Base-by-base conservation (phyloP, 1,140 invertebrate genomes). In the Hetaerina americana region DNA sequence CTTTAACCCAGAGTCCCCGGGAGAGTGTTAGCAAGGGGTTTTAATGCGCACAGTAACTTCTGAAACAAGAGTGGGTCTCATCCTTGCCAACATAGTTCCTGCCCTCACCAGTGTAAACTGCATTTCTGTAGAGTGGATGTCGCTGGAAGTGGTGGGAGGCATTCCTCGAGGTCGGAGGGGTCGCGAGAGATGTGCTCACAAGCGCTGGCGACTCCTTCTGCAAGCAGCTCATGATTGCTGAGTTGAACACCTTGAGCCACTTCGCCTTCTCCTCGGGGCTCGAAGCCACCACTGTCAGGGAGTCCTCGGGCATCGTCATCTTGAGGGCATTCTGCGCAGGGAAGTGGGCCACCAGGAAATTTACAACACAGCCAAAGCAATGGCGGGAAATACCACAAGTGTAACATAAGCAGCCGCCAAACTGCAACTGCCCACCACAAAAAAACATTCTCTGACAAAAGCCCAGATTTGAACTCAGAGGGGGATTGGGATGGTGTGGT, bases 221-320 rank as follows among this genome's bases (percentile, higher is more conserved):
- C 26, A 77, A 69, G 6, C 77, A 76, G 66, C 77, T 77, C 72
- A 77, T 79, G 29, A 83, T 81, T 0, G 82, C 77, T 8, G 79
- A 75, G 71, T 83, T 80, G 5, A 84, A 75, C 18, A 80, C 78
- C 74, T 78, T 78, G 15, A 92, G 80, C 93, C 93, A 96, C 75
- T 93, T 89, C 27, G 87, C 87, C 79, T 92, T 92, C 70, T 89
- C 87, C 68, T 87, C 83, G 66, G 89, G 79, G 27, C 87, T 85
- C 24, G 81, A 82, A 22, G 92, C 88, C 22, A 84, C 81, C 18
- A 95, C 80, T 66, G 85, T 84, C 68, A 94, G 83, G 28, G 81
- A 85, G 71, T 94, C 92, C 80, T 95, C 93, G 5, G 93, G 93
- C 31, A 88, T 88, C 40, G 85, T 89, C 5, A 94, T 78, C 28